Percentiles rank a stretch among this genome's conserved stretches.
Evolutionary conservation across 1,140 invertebrate genomes (phyloP).

Genomic region (Manduca sexta): DNA sequence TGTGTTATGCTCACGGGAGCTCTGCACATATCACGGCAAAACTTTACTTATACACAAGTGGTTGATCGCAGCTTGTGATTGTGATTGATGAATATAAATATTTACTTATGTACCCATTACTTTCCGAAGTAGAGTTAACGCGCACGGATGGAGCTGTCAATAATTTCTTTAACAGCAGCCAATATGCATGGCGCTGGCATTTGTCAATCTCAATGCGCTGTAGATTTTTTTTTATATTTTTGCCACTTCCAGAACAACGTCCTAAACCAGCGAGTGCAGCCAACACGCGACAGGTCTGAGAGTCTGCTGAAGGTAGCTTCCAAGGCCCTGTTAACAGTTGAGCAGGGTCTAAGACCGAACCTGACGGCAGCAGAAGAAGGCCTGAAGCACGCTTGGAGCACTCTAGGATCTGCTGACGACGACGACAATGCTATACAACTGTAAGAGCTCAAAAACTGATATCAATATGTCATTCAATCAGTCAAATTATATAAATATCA

Average conservation of each 20-base stretch:
- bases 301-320: slow-evolving; percentile 28
- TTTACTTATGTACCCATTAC: too few relatives aligned
- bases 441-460: slow-evolving; percentile 39
- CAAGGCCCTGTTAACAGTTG: slow-evolving; percentile 28
- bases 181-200: too few relatives aligned
- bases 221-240: neutral
- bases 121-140: too few relatives aligned
- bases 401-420: slow-evolving; percentile 38
- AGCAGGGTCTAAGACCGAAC: slow-evolving; percentile 39
- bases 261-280: slow-evolving; percentile 33
- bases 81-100: too few relatives aligned
- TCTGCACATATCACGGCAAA: too few relatives aligned
- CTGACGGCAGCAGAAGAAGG: slow-evolving; percentile 35
- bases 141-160: too few relatives aligned
- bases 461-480: too few relatives aligned
- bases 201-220: neutral
- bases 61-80: too few relatives aligned
- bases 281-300: slow-evolving; percentile 35
- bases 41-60: too few relatives aligned
- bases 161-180: too few relatives aligned
- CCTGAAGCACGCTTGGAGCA: slow-evolving; percentile 25
- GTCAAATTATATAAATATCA: too few relatives aligned
- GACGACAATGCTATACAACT: slow-evolving; percentile 47
- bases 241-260: slow-evolving; percentile 42
- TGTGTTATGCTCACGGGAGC: too few relatives aligned